Base-by-base conservation (phyloP, 2,113 vertebrate species). In the Sterrhoptilus dennistouni region DNA sequence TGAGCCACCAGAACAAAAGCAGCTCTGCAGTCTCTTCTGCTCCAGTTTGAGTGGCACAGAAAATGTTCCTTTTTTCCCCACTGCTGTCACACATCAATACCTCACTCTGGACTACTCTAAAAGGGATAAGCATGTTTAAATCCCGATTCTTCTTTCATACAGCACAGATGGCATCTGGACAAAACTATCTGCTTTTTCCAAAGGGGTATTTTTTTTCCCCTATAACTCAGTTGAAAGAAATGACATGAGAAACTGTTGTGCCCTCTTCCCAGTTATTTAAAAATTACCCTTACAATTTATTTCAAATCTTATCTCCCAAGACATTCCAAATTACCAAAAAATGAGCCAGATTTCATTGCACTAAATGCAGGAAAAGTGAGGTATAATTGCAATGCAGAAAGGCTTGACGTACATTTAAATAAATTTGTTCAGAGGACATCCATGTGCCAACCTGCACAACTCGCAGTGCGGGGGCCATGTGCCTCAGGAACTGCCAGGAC, bases 351-450 rank as follows among this genome's bases (percentile, higher is more conserved):
- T 61, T 53, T 90, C 40, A 23, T 16, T 72, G 36, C 27, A 24
- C 33, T 50, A 54, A 69, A 66, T 66, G 14, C 59, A 52, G 45
- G 21, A 54, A 49, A 80, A 65, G 21, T 6, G 28, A 8, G 10
- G 4, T 35, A 3, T n/a, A 40, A 35, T 19, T 69, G 17, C 25
- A 63, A 38, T 22, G 24, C 57, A 75, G 47, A 49, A 6, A 44
- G 5, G 54, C 2, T 15, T 0, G 0, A 66, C 7, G 29, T 1
- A 52, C 1, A 11, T 54, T 24, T 47, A 1, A 28, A 33, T 19
- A 83, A 38, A 33, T 40, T 36, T 28, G 36, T 24, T 56, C 59
- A 57, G 35, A 59, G 38, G 31, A 60, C 18, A 36, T 8, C 12
- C 54, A 12, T 7, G 29, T 33, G 16, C 35, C 40, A 35, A 4